Conservation (phyloP, 2,113 vertebrate genomes). For the Nerophis ophidion region DNA sequence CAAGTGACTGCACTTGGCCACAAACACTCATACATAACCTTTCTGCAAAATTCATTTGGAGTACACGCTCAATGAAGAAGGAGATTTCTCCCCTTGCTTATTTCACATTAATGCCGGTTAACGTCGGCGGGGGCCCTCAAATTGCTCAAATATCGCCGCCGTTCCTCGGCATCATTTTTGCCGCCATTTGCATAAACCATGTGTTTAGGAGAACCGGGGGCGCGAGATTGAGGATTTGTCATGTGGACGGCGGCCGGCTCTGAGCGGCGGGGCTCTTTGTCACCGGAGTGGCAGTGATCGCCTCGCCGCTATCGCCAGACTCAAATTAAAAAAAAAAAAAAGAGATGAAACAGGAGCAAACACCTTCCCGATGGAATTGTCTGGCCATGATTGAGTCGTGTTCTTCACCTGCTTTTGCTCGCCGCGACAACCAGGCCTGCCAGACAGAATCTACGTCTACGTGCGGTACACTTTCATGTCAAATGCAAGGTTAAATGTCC, state of each 20-base stretch:
- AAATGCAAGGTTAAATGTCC: too few relatives aligned
- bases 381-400: slow-evolving; percentile 67
- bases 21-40: slow-evolving; percentile 86
- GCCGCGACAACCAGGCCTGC: too few relatives aligned
- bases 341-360: slow-evolving; percentile 58
- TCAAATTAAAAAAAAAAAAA: slow-evolving; percentile 63
- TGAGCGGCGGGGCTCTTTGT: slow-evolving; percentile 23
- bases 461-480: too few relatives aligned
- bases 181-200: slow-evolving; percentile 77
- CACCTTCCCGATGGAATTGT: slow-evolving; percentile 51
- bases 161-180: slow-evolving; percentile 65
- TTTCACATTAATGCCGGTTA: slow-evolving; percentile 69
- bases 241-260: slow-evolving; percentile 45
- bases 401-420: slow-evolving; percentile 48
- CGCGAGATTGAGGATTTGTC: slow-evolving; percentile 71
- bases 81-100: slow-evolving; percentile 63
- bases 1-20: slow-evolving; percentile 72
- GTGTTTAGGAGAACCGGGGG: slow-evolving; percentile 66
- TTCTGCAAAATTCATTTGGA: slow-evolving; percentile 76
- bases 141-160: slow-evolving; percentile 70
- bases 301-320: slow-evolving; percentile 44
- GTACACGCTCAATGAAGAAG: slow-evolving; percentile 68
- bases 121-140: slow-evolving; percentile 56
- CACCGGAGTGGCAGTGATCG: slow-evolving; percentile 43
- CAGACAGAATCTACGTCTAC: too few relatives aligned